These are phyloP conservation scores for Sylvia borin DNA, from an alignment of 2,797 vertebrate genomes.

Conservation along the genomic window DNA sequence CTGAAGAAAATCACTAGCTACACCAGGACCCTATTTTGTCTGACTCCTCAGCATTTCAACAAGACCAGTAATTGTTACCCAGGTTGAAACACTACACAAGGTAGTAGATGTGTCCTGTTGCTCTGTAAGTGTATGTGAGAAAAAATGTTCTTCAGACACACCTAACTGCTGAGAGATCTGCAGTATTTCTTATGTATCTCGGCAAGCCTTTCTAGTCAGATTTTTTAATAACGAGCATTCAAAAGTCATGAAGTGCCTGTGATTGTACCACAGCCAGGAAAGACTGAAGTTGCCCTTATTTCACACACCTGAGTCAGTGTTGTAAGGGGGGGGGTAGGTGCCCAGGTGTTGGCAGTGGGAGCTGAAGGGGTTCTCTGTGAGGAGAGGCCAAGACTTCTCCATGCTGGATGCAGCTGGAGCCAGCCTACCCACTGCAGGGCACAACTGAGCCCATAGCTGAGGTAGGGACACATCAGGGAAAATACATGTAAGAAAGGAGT, in stretches of 20 bases:
- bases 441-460: accelerated
- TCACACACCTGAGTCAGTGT: background rate
- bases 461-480: accelerated
- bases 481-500: background rate
- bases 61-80: background rate
- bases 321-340: accelerated
- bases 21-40: background rate
- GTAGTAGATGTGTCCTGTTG: background rate
- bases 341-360: background rate
- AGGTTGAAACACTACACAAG: background rate
- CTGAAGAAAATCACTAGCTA: background rate
- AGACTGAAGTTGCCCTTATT: background rate
- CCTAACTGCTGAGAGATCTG: accelerated
- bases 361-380: background rate
- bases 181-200: background rate
- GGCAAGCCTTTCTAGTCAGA: background rate
- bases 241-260: background rate
- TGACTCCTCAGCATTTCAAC: background rate
- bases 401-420: background rate
- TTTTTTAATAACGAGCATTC: background rate
- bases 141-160: background rate
- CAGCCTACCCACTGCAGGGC: background rate
- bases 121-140: background rate
- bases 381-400: background rate
- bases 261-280: background rate